These are phyloP conservation scores for Stictonetta naevosa DNA, from an alignment of 2,113 vertebrate species.

Conservation along the genomic window DNA sequence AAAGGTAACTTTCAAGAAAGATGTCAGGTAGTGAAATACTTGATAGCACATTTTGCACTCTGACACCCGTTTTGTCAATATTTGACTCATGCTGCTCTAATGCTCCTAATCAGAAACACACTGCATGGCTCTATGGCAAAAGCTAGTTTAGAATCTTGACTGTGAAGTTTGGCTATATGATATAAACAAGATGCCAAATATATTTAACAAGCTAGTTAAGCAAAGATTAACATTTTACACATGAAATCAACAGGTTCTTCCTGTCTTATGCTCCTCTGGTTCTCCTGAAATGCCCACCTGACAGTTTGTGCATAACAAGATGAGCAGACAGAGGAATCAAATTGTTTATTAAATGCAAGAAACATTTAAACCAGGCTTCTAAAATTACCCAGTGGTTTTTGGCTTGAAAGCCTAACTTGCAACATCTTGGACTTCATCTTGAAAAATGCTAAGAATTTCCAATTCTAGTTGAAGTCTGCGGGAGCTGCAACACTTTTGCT, in stretches of 20 bases:
- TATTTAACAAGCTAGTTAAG: neutral
- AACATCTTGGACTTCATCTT: constrained; percentile 7
- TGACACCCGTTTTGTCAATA: neutral
- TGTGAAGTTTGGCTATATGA: neutral
- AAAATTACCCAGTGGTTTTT: neutral
- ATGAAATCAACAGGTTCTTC: neutral
- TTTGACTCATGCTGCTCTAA: neutral
- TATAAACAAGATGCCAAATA: neutral
- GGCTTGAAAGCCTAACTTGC: neutral
- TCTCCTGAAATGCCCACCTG: neutral
- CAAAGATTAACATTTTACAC: neutral
- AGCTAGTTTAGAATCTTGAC: neutral
- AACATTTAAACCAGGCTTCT: neutral
- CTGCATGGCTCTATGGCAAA: neutral
- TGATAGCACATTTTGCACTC: neutral
- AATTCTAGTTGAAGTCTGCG: neutral
- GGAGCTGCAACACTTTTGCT: neutral
- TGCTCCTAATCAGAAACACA: neutral
- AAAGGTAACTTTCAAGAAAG: neutral
- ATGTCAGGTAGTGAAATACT: neutral
- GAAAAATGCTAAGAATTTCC: constrained; percentile 15
- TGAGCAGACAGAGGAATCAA: neutral
- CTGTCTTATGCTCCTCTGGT: neutral
- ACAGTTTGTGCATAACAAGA: neutral
- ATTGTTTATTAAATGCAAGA: neutral